Evolutionary conservation across 2,113 vertebrate species (phyloP).

Genomic region (Saguinus imperator): DNA sequence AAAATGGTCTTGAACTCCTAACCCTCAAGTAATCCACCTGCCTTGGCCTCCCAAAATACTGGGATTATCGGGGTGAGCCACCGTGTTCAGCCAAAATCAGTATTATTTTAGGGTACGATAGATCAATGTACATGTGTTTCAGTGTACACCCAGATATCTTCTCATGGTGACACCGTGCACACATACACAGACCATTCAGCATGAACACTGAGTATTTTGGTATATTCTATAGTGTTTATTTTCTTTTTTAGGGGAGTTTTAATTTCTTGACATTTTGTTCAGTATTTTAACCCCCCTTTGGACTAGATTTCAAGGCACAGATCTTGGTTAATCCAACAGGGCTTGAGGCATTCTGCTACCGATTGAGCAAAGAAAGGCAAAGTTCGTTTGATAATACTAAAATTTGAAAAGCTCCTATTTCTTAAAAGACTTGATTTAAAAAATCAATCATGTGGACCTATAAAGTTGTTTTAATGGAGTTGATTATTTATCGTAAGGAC

Average conservation of each 20-base stretch:
- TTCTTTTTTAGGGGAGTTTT: neutral
- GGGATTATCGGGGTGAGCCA: too few relatives aligned
- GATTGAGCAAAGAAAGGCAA: neutral
- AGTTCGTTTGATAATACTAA: neutral
- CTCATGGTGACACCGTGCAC: neutral
- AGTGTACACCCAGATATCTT: neutral
- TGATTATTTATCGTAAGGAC: neutral
- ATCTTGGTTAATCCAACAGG: neutral
- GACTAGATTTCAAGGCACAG: neutral
- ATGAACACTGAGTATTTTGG: neutral
- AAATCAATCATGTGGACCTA: neutral
- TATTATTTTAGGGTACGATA: neutral
- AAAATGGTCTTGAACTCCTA: fast-evolving
- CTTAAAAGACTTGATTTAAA: neutral
- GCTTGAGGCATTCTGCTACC: neutral
- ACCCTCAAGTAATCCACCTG: too few relatives aligned
- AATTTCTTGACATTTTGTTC: neutral
- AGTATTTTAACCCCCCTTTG: neutral
- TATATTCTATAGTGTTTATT: neutral
- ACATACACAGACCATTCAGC: neutral
- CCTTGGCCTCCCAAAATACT: too few relatives aligned
- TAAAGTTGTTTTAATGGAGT: neutral
- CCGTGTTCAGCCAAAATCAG: neutral
- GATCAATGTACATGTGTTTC: neutral
- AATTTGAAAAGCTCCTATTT: neutral